phyloP scores from a whole-genome alignment of 2,797 vertebrate species.

The Pseudopleuronectes americanus region DNA sequence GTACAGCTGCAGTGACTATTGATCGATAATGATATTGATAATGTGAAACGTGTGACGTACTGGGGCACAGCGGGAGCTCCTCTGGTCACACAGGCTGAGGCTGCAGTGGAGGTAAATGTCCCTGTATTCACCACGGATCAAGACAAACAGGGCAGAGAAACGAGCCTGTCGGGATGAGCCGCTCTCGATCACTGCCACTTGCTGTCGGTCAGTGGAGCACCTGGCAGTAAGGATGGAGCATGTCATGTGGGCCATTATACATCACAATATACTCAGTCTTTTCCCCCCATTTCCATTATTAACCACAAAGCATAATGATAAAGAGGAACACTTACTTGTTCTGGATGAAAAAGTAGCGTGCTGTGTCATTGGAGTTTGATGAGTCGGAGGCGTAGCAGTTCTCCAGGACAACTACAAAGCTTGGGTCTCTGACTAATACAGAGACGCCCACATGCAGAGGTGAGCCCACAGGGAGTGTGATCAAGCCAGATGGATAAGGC shows the following conservation, averaged over 20 bases:
- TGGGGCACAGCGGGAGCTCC: slow-evolving; percentile 61
- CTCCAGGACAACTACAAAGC: slow-evolving; percentile 75
- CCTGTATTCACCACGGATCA: slow-evolving; percentile 65
- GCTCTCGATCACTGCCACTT: slow-evolving; percentile 74
- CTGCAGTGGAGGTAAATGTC: slow-evolving; percentile 81
- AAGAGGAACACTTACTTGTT: slow-evolving; percentile 73
- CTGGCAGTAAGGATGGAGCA: slow-evolving; percentile 47
- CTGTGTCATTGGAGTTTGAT: slow-evolving; percentile 41
- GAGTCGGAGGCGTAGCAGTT: slow-evolving; percentile 81
- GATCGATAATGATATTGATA: not conserved
- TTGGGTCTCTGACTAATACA: slow-evolving; percentile 58
- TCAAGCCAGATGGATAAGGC: slow-evolving; percentile 44
- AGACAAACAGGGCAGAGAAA: slow-evolving; percentile 81
- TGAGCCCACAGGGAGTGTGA: slow-evolving; percentile 65
- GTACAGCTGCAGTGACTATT: not conserved
- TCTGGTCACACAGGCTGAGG: slow-evolving; percentile 76
- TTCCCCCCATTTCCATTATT: not conserved
- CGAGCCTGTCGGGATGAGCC: slow-evolving; percentile 72
- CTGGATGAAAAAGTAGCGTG: slow-evolving; percentile 76
- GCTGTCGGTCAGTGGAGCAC: slow-evolving; percentile 71
- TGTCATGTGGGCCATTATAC: not conserved
- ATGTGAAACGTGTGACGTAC: slow-evolving; percentile 61
- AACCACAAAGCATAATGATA: slow-evolving; percentile 1
- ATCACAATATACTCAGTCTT: not conserved
- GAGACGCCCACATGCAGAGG: slow-evolving; percentile 74